Base-by-base conservation (phyloP, 2,888 invertebrate genomes). In the Plagodis dolabraria region DNA sequence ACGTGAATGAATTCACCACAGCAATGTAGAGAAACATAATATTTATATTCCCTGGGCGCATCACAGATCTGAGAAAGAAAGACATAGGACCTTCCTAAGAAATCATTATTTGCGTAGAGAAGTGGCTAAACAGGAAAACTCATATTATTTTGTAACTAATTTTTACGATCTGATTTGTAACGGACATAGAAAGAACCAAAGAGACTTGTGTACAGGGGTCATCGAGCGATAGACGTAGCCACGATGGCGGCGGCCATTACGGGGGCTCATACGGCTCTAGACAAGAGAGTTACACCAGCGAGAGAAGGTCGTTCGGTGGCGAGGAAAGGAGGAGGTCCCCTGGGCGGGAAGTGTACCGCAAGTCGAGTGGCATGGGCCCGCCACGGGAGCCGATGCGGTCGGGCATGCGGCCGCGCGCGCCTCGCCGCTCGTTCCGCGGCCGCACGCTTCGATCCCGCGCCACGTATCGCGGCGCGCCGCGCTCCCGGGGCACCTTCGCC, bases 281-380 rank as follows among this genome's bases (percentile, higher is more conserved):
- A 75, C 94, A 94, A 87, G 94, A 94, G 63, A 87, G 88, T 83
- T 93, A 93, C 80, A 77, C 84, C 78, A 78, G 88, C 79, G 93
- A 92, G 77, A 82, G 93, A 73, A 83, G 93, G 74, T 87, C 91
- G 70, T 92, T 89, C 76, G 87, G 87, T 72, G 93, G 93, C 75
- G 90, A 93, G 68, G 94, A 94, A 67, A 86, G 94, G 65, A 86
- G 94, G 71, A 93, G 94, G 68, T 94, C 94, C 72, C 93, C 94
- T 68, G 84, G 86, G 71, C 85, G 93, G 73, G 92, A 92, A 62
- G 81, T 81, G 72, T 89, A 88, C 83, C 92, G 92, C 86, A 91
- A 92, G 83, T 76, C 87, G 69, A 83, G 88, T 79, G 87, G 86
- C 73, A 91, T 92, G 89, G 87, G 89, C 60, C 93, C 92, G 78